Base-by-base conservation (phyloP, 2,113 vertebrate genomes). In the Dipodomys merriami region DNA sequence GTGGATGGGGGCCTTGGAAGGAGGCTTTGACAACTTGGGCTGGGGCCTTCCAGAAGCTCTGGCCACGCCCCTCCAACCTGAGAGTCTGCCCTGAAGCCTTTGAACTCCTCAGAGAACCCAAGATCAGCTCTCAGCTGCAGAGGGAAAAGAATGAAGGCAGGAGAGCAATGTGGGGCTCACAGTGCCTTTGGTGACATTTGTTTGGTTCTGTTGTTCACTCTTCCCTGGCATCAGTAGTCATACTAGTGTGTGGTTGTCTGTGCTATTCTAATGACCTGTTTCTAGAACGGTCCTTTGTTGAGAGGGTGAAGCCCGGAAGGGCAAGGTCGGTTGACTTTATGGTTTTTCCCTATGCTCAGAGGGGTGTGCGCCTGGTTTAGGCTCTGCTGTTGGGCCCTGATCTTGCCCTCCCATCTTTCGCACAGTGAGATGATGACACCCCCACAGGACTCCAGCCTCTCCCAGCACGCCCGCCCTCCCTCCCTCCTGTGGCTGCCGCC, bases 311-410 rank as follows among this genome's bases (percentile, higher is more conserved):
- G 27, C 67, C 68, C 23, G 30, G 30, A 35, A 80, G 13, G 4
- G 27, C 8, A 30, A 33, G 46, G 8, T 39, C 19, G 57, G 29
- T 30, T 6, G 30, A 86, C 53, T 27, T 10, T 35, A 22, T 27
- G 7, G 16, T 39, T 29, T 57, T 88, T 81, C 62, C 83, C 68
- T n/a, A 1, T 1, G 4, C 4, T 23, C 10, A 0, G 53, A 71
- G 23, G 74, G n/a, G 10, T 1, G 1, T 1, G 4, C 6, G 83
- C 11, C 33, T n/a, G 2, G 13, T 15, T 35, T 6, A 6, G 10
- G 57, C n/a, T 15, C 6, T 6, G 23, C 12, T 11, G 53, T 57
- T 57, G 44, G 46, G 22, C 53, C 44, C 39, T 5, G 13, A 23
- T 79, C 25, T 67, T 79, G 4, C 1, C 20, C 60, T 2, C 60